Evolutionary conservation across 2,888 invertebrate species (phyloP), one percentile per base, ranked within the genome.

Genomic region (Myopa tessellatipennis): DNA sequence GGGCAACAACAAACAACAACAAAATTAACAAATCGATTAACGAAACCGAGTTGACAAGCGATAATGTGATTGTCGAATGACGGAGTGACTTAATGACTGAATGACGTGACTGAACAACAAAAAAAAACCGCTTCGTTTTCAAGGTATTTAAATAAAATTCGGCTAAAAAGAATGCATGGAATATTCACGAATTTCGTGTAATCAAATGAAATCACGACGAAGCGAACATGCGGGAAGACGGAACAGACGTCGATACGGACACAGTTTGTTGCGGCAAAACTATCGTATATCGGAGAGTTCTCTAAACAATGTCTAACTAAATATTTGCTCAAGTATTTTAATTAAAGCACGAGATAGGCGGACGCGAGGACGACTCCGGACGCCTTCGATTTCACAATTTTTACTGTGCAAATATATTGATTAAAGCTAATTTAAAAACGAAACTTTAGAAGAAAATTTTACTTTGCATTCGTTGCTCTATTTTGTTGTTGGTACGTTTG

Each of bases 401-500:
- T 69, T 77, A 60, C 60, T 71, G 79, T 74, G 75, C 79, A 68
- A 79, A 79, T 82, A 78, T 82, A 80, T 81, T 83, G 82, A 83
- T 82, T 81, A 81, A 81, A 84, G 83, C 83, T 83, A 83, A 85
- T 83, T 84, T 79, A 77, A 74, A 82, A 82, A 83, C 14, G 26
- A 10, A 10, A 10, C 50, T 50, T 6, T 12, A 12, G 50, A 8
- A 6, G 50, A 50, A 8, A 6, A 12, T 6, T 50, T 12, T 55
- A n/a, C n/a, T 55, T 55, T 55, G 6, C 55, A 55, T n/a, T 55
- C 55, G 55, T n/a, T 55, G 45, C 10, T 45, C 10, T 45, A 8
- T 45, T 45, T 6, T 45, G 6, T 45, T 45, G 10, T 45, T 45
- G 6, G 1, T 8, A 45, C 45, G 45, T 45, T 45, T 45, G 45